These are phyloP conservation scores for Spodoptera litura DNA, from an alignment of 1,140 invertebrate genomes.

Conservation along the genomic window DNA sequence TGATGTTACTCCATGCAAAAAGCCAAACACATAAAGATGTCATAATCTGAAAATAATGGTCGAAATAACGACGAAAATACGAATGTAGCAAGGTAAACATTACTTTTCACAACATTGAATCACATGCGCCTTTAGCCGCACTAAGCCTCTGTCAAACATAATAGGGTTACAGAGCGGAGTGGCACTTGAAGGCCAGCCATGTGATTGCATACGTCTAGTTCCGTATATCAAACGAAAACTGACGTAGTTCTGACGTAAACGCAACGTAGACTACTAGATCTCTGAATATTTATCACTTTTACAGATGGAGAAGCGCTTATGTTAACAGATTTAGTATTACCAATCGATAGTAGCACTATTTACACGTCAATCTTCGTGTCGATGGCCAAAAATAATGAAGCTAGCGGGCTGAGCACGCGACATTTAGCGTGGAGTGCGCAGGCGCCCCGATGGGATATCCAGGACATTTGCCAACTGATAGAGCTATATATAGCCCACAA, in stretches of 20 bases:
- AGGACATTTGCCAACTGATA: slow-evolving; percentile 79
- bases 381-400: slow-evolving; percentile 54
- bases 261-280: slow-evolving; percentile 33
- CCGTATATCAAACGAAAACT: slow-evolving; percentile 22
- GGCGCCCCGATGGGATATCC: slow-evolving; percentile 54
- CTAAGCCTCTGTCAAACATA: slow-evolving; percentile 31
- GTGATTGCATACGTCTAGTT: slow-evolving; percentile 34
- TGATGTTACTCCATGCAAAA: too few species aligned
- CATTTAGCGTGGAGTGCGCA: slow-evolving; percentile 61
- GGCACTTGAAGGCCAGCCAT: slow-evolving; percentile 22
- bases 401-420: slow-evolving; percentile 59
- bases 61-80: background rate
- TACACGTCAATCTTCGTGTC: slow-evolving; percentile 48
- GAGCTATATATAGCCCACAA: slow-evolving; percentile 73
- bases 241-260: slow-evolving; percentile 41
- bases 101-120: background rate
- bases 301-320: slow-evolving; percentile 11
- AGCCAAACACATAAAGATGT: too few species aligned
- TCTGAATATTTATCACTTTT: slow-evolving; percentile 37
- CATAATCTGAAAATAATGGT: too few species aligned
- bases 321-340: slow-evolving; percentile 47
- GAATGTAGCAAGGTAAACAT: background rate
- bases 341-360: slow-evolving; percentile 52
- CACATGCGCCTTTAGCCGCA: slow-evolving; percentile 10
- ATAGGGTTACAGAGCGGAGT: slow-evolving; percentile 24